Conservation (phyloP, 1,140 invertebrate genomes). For the Drosophila parabipectinata region DNA sequence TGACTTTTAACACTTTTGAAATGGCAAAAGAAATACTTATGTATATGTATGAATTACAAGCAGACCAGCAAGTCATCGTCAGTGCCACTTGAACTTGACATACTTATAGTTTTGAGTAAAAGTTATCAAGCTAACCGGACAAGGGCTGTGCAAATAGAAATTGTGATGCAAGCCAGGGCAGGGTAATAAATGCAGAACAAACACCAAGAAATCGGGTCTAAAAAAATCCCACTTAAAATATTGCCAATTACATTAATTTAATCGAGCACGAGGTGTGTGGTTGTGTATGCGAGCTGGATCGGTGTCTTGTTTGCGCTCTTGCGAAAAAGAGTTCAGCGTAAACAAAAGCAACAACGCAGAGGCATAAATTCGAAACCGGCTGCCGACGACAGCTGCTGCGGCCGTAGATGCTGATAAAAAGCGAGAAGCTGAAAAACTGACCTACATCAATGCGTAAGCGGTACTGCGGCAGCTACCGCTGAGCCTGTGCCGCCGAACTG, state of each 20-base stretch:
- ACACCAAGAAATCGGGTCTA: slow-evolving; percentile 28
- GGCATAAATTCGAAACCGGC: slow-evolving; percentile 67
- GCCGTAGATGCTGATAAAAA: slow-evolving; percentile 47
- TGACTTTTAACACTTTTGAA: slow-evolving; percentile 65
- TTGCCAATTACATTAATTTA: slow-evolving; percentile 74
- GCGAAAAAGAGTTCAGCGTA: slow-evolving; percentile 62
- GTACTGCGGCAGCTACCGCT: slow-evolving; percentile 31
- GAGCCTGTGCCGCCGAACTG: slow-evolving; percentile 44
- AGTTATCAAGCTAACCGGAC: slow-evolving; percentile 25
- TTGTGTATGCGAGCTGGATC: slow-evolving; percentile 6
- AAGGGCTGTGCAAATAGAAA: slow-evolving; percentile 50
- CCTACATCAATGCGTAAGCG: slow-evolving; percentile 75
- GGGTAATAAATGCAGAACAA: slow-evolving; percentile 57
- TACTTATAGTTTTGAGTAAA: slow-evolving; percentile 61
- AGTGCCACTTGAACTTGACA: slow-evolving; percentile 73
- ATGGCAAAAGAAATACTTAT: slow-evolving; percentile 38
- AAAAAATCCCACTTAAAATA: slow-evolving; percentile 32
- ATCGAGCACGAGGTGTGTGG: slow-evolving; percentile 37
- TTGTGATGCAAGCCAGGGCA: slow-evolving; percentile 41
- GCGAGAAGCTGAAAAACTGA: slow-evolving; percentile 74
- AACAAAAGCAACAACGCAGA: slow-evolving; percentile 37
- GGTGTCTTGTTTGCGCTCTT: slow-evolving; percentile 39
- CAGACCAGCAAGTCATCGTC: slow-evolving; percentile 42
- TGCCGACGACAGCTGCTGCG: slow-evolving; percentile 30
- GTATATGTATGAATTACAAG: slow-evolving; percentile 13